Base-by-base conservation (phyloP, 2,888 invertebrate genomes). In the Pachydiplax longipennis region DNA sequence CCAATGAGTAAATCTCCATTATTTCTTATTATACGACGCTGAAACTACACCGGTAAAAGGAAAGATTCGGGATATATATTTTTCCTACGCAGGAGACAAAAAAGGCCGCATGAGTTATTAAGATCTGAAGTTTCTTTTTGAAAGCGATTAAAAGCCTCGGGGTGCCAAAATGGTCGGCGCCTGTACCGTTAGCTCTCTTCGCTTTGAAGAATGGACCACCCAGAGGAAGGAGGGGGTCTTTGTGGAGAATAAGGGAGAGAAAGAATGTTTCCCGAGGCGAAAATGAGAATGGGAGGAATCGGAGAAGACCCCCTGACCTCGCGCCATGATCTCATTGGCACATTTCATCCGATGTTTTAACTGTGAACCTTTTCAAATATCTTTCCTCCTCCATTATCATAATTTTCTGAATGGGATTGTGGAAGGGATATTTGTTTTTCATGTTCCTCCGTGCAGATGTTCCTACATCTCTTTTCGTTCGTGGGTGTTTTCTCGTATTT, bases 121-220 rank as follows among this genome's bases (percentile, higher is more conserved):
- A 87, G 87, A 87, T 87, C 87, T 87, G 87, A 65, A 87, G 87
- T 87, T 65, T 87, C 87, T 87, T 65, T 87, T 83, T 83, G 83
- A 61, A 58, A 65, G 87, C 87, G 87, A 87, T 87, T 65, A 87
- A 87, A 65, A 87, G 87, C 87, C 87, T 40, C 58, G 40, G 87
- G 87, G 87, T 87, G 87, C 61, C 87, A 87, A 87, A 87, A 87
- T 87, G 87, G 58, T 37, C 87, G 58, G 87, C 61, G 61, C 53
- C 61, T 87, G 37, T 37, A 61, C 87, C 87, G 87, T 87, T 87
- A 87, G 37, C 87, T 65, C 61, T 37, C n/a, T 37, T 40, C n/a
- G 25, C 44, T 31, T 58, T n/a, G 82, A 58, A 83, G 83, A 83
- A 58, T 35, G 87, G 87, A 87, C 87, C 87, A 87, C 87, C 87